These are phyloP conservation scores for Masticophis lateralis DNA, from an alignment of 2,797 vertebrate species.

Conservation along the genomic window DNA sequence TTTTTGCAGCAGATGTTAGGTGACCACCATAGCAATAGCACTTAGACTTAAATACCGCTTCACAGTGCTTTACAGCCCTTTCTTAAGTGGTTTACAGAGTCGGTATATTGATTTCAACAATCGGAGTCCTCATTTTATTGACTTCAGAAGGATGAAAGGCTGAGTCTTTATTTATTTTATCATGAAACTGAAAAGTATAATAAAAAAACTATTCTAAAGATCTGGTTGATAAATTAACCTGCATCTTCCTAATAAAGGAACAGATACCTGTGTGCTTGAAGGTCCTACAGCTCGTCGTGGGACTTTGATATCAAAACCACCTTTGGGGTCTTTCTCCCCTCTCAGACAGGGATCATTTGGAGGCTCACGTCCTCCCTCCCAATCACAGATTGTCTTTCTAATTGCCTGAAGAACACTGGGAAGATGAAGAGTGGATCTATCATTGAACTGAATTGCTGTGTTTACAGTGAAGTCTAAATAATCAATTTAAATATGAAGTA, in stretches of 20 bases:
- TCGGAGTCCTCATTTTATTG: not conserved
- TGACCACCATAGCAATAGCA: not conserved
- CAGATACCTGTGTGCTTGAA: constrained; percentile 92
- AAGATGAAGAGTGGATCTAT: constrained; percentile 2
- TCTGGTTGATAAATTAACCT: not conserved
- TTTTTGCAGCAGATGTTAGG: not conserved
- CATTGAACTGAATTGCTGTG: not conserved
- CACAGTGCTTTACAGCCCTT: not conserved
- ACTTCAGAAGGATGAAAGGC: not conserved
- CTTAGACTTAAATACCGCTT: not conserved
- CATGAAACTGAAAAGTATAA: not conserved
- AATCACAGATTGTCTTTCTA: constrained; percentile 97
- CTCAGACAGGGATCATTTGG: constrained; percentile 96
- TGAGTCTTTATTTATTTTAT: not conserved
- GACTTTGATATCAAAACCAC: constrained; percentile 98
- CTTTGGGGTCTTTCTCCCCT: constrained; percentile 98
- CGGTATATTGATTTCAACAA: not conserved
- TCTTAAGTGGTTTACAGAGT: not conserved
- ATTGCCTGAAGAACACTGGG: constrained; percentile 95
- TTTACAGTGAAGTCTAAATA: not conserved
- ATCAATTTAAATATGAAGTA: not conserved
- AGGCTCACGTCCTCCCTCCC: constrained; percentile 93
- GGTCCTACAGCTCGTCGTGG: constrained; percentile 95
- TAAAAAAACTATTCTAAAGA: not conserved
- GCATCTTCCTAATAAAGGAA: not conserved